phyloP scores from a whole-genome alignment of 2,797 vertebrate genomes.

The Fistularia commersonii region DNA sequence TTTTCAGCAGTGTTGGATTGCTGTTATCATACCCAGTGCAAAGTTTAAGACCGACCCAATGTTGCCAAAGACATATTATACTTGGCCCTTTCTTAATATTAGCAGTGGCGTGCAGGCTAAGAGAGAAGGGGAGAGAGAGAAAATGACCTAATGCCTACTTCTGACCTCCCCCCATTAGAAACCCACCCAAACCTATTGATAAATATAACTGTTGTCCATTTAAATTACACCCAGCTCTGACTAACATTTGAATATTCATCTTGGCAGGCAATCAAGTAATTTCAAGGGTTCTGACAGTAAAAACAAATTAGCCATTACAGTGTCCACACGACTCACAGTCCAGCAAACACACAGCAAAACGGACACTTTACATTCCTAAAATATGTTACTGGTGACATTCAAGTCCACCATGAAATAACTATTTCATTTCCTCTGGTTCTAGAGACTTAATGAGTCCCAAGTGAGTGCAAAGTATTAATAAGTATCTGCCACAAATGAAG shows the following conservation, averaged over 20 bases:
- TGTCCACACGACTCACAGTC: no score
- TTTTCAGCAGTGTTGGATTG: no score
- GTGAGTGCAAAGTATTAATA: constrained; percentile 41
- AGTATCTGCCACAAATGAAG: constrained; percentile 29
- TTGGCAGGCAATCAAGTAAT: constrained; percentile 30
- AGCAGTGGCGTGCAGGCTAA: constrained; percentile 17
- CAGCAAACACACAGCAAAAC: constrained; percentile 8
- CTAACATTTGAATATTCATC: constrained; percentile 39
- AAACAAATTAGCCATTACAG: constrained; percentile 1
- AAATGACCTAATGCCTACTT: constrained; percentile 25
- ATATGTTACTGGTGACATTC: constrained; percentile 23
- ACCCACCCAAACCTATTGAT: constrained; percentile 19
- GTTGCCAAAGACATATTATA: constrained; percentile 25
- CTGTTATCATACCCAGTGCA: constrained; percentile 21
- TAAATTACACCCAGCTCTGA: constrained; percentile 16
- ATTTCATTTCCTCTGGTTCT: constrained; percentile 65
- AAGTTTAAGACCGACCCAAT: constrained; percentile 22
- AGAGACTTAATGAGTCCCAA: constrained; percentile 58
- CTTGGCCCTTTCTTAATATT: constrained; percentile 20
- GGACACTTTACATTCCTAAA: constrained; percentile 31
- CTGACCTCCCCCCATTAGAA: constrained; percentile 34
- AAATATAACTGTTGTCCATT: constrained; percentile 19
- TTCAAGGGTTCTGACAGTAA: constrained; percentile 17
- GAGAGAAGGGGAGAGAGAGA: constrained; percentile 4
- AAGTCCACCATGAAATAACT: constrained; percentile 59